phyloP scores from a whole-genome alignment of 2,797 vertebrate species.

The Monodelphis domestica region DNA sequence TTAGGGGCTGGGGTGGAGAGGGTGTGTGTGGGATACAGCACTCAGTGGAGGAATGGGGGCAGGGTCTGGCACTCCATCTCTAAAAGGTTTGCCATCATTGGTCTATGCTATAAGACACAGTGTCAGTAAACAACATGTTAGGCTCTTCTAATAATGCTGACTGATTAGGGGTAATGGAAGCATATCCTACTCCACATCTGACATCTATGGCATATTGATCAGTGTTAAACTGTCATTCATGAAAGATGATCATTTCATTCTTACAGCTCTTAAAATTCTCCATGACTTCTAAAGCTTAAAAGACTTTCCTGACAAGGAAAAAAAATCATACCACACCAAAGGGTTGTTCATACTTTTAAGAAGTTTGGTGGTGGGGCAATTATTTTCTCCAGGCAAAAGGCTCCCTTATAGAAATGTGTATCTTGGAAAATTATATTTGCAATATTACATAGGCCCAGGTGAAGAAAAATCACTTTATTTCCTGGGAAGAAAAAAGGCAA shows the following conservation, averaged over 20 bases:
- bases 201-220: neutral
- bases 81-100: too few species aligned
- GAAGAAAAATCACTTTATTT: conserved; percentile 16
- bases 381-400: neutral
- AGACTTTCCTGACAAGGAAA: neutral
- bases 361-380: neutral
- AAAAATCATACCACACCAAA: neutral
- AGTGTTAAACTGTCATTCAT: neutral
- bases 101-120: neutral
- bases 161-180: neutral
- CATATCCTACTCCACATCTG: neutral
- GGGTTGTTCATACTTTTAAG: neutral
- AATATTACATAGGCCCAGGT: neutral
- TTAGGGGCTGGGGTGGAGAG: too few species aligned
- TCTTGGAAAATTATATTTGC: neutral
- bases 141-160: neutral
- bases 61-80: too few species aligned
- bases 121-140: neutral
- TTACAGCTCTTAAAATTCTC: neutral
- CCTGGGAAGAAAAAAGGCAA: neutral
- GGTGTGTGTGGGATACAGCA: too few species aligned
- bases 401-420: neutral
- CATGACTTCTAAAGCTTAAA: neutral
- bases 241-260: neutral
- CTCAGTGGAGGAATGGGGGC: too few species aligned